A percentile compares a stretch with the other conserved stretches of the same genome.
Conservation (phyloP, 2,113 vertebrate genomes). For the Cyrtonyx montezumae region DNA sequence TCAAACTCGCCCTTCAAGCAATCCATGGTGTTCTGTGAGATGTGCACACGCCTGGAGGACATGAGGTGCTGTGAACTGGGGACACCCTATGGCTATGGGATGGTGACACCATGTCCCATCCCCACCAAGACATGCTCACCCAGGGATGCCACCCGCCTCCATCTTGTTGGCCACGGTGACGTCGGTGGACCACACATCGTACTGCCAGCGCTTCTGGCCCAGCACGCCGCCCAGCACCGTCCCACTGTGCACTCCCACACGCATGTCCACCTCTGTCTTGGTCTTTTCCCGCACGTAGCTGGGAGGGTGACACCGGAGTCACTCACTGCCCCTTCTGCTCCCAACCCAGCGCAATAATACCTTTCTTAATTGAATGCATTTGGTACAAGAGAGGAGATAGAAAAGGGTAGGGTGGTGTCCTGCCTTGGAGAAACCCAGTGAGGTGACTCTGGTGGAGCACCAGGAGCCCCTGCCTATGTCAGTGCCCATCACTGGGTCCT, state of each 20-base stretch:
- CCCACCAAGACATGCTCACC: conserved; percentile 72
- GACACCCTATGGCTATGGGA: neutral
- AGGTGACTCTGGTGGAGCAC: neutral
- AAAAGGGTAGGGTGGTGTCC: neutral
- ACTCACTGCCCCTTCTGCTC: neutral
- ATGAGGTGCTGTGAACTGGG: fast-evolving
- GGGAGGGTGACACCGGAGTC: neutral
- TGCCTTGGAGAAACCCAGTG: neutral
- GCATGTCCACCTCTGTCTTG: conserved; percentile 93
- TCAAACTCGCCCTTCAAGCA: conserved; percentile 94
- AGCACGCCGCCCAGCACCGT: conserved; percentile 92
- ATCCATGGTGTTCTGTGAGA: conserved; percentile 92
- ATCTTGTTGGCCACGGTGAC: conserved; percentile 97
- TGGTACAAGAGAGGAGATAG: neutral
- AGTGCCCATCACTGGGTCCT: neutral
- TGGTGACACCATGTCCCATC: fast-evolving
- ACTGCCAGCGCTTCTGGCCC: conserved; percentile 97
- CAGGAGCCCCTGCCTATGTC: neutral
- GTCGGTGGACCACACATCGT: conserved; percentile 95
- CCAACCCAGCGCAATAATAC: neutral
- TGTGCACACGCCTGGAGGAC: conserved; percentile 88
- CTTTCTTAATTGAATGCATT: neutral
- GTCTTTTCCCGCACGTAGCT: conserved; percentile 95
- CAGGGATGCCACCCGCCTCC: conserved; percentile 93
- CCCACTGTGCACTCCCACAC: conserved; percentile 93